Base-by-base conservation (phyloP, 2,113 vertebrate species). In the Salvelinus namaycush region DNA sequence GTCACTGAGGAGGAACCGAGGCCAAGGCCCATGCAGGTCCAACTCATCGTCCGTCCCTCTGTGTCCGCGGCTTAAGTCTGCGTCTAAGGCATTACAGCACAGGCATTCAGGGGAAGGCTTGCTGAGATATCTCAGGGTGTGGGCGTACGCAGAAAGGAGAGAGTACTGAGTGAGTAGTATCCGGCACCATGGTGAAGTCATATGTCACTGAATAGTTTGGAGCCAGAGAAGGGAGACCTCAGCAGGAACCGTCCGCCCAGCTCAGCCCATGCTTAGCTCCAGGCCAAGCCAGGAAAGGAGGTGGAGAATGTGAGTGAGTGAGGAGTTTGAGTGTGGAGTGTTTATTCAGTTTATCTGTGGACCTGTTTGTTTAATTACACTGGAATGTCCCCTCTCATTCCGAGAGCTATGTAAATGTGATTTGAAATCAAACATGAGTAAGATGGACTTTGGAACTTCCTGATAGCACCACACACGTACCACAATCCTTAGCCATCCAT, bases 301-400 rank as follows among this genome's bases (percentile, higher is more conserved):
- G 76, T 73, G 68, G 54, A 70, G 27, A 75, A 68, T 64, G 65
- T 73, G 67, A 72, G n/a, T 51, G 57, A 60, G 5, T 22, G n/a
- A 22, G 59, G 68, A 70, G 31, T 66, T 16, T 16, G 68, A 70
- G 65, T 72, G 59, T 66, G 20, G 70, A 70, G 44, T 86, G 26
- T 89, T 89, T 89, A 66, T 72, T 84, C 70, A 88, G 74, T 73
- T 67, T 86, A 79, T 90, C 85, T 29, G 12, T 68, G 79, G 76
- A 57, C 48, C 65, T 76, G 75, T 76, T 81, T 44, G 68, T 80
- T 83, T 79, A 64, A 80, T 75, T 62, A 11, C 11, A 14, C 59
- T 72, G 39, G 74, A 49, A 75, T 74, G 76, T 59, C 72, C 68
- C 20, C 4, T 11, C 22, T 24, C 26, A 14, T 27, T 27, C 26